Base-by-base conservation (phyloP, 2,113 vertebrate genomes). In the Myrmecophaga tridactyla region DNA sequence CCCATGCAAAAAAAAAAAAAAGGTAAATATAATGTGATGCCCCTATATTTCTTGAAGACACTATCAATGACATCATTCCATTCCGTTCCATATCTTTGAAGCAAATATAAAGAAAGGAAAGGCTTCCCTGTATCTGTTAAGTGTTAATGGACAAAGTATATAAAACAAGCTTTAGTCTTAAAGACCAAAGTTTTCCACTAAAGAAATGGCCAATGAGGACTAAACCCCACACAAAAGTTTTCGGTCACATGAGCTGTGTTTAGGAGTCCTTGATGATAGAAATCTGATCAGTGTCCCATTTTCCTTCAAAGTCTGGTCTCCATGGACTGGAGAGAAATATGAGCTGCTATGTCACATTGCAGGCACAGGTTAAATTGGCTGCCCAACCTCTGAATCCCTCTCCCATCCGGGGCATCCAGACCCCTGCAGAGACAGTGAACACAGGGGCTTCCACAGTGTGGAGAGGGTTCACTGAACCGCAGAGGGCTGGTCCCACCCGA, bases 201-300 rank as follows among this genome's bases (percentile, higher is more conserved):
- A 6, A 43, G 75, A 62, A 51, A 76, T 0, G 0, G 88, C 36
- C 69, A 3, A 6, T 13, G 11, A 23, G 41, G 20, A n/a, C 15
- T 5, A 86, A 41, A 21, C 25, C 31, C 20, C 23, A 12, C 7
- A 6, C 53, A 10, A 29, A 63, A 9, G 67, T 65, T 53, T 56
- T 13, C 31, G 1, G 46, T 25, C 51, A 1, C 1, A 0, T 1
- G 15, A 29, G 63, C 73, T 9, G 1, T 5, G 15, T 3, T 9
- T 0, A 1, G 60, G 77, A 36, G 15, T 15, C 25, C 48, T 0
- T 3, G 6, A 3, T 23, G 1, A 7, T 3, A 15, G 60, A 34
- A 56, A 53, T 31, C 10, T 0, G 27, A 72, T 3, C 34, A 6
- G 27, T 6, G 10, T 56, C 76, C 56, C 67, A 25, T 56, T 43